Conservation (phyloP, 2,113 vertebrate species). For the Gracilinanus agilis region DNA sequence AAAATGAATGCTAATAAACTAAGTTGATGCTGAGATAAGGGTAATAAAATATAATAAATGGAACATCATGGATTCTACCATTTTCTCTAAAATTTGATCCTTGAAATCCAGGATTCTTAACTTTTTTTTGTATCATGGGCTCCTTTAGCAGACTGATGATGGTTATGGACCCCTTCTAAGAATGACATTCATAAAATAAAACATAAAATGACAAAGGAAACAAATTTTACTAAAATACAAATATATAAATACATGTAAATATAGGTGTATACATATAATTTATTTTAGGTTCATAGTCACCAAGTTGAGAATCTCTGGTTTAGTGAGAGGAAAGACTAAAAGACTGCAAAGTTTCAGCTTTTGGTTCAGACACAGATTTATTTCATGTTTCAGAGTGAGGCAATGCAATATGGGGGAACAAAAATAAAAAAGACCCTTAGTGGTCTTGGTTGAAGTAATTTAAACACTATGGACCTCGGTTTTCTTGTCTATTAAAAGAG, state of each 20-base stretch:
- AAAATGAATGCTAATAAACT: constrained; percentile 77
- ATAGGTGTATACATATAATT: too few relatives aligned
- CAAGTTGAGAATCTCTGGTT: not conserved
- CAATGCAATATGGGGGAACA: not conserved
- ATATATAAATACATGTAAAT: not conserved
- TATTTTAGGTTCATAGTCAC: not conserved
- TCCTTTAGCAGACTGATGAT: not conserved
- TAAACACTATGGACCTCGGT: not conserved
- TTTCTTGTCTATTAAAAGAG: not conserved
- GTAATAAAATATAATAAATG: constrained; percentile 35
- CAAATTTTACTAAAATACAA: not conserved
- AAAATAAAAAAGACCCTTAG: not conserved
- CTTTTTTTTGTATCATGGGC: not conserved
- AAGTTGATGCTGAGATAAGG: constrained; percentile 70
- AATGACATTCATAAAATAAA: not conserved
- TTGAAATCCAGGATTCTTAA: not conserved
- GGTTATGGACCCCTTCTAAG: not conserved
- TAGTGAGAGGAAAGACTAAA: not conserved
- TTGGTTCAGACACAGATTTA: not conserved
- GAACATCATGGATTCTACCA: not conserved
- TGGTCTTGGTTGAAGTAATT: not conserved
- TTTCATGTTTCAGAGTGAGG: not conserved
- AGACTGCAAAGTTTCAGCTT: not conserved
- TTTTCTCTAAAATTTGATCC: not conserved
- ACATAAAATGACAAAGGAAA: not conserved